Conservation (phyloP, 92 coral and sea anemone genomes). For the Zoanthus sansibaricus region DNA sequence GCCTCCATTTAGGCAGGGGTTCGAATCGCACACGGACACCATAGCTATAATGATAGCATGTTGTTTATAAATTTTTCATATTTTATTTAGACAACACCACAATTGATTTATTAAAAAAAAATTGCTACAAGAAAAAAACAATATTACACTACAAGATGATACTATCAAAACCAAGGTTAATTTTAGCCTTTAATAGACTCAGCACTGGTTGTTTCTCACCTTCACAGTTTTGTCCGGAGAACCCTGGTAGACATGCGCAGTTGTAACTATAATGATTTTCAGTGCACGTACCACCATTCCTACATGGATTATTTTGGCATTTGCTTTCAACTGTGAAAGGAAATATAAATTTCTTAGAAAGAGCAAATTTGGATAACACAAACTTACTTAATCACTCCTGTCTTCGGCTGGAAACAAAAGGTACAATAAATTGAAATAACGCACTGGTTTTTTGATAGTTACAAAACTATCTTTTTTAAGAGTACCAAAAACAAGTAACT, state of each 20-base stretch:
- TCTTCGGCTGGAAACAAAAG: too few species aligned
- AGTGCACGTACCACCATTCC: constrained; percentile 96
- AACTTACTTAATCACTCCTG: too few species aligned
- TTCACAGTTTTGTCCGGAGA: constrained; percentile 96
- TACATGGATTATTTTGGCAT: constrained; percentile 94
- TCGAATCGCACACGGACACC: constrained; percentile 96
- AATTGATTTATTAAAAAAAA: background rate
- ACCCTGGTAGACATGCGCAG: constrained; percentile 92
- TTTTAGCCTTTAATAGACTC: too few species aligned
- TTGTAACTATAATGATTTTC: constrained; percentile 91
- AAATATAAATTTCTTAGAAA: background rate
- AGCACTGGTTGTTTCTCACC: constrained; percentile 51
- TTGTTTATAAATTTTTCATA: constrained; percentile 25
- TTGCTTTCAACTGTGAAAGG: constrained; percentile 83
- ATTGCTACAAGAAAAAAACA: background rate
- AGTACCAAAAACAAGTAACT: too few species aligned
- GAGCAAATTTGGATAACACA: too few species aligned
- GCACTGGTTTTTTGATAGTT: too few species aligned
- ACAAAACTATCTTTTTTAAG: too few species aligned
- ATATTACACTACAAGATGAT: background rate
- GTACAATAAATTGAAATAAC: too few species aligned
- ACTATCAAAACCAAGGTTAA: too few species aligned
- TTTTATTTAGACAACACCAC: background rate
- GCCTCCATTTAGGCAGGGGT: constrained; percentile 93
- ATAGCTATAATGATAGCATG: constrained; percentile 61